Base-by-base conservation (phyloP, 2,888 invertebrate species). In the Tetragonisca angustula region DNA sequence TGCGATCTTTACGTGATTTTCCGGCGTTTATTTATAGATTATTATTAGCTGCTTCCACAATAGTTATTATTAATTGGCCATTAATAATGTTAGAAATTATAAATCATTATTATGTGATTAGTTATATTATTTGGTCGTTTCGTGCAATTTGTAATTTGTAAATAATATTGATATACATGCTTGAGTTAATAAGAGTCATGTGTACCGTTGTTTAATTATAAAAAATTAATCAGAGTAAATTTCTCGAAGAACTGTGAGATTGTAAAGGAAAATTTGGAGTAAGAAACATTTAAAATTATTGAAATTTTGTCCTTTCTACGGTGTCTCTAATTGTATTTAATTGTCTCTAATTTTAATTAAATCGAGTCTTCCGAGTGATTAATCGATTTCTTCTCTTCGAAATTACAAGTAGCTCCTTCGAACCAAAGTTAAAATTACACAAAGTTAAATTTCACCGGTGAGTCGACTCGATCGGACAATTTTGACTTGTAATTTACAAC, bases 401-500 rank as follows among this genome's bases (percentile, higher is more conserved):
- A 69, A 21, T 5, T 32, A 21, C 15, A 13, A 21, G 17, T 19
- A 27, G 24, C 19, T 19, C 6, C 21, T 11, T 67, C 27, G 21
- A 52, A 62, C n/a, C 17, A 32, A 19, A 17, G 50, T 43, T 69
- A 21, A 27, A 65, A 76, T 65, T 24, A 59, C 62, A 21, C 32
- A n/a, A n/a, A n/a, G 27, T 49, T 4, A 21, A 52, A 17, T 70
- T 76, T 50, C 64, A 62, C 70, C 2, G 56, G 50, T 11, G n/a
- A 52, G 54, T 6, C 52, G 9, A 59, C 50, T 11, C 24, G 43
- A 54, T 19, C 75, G 43, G 43, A 6, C 17, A 4, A 15, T 68
- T 11, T 9, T 6, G 50, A n/a, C 21, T 65, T 17, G 50, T 64
- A 70, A 70, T 70, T 76, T 65, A 56, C 24, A 64, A 64, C 52